Evolutionary conservation across 1,140 invertebrate species (phyloP).

Genomic region (Amyelois transitella): DNA sequence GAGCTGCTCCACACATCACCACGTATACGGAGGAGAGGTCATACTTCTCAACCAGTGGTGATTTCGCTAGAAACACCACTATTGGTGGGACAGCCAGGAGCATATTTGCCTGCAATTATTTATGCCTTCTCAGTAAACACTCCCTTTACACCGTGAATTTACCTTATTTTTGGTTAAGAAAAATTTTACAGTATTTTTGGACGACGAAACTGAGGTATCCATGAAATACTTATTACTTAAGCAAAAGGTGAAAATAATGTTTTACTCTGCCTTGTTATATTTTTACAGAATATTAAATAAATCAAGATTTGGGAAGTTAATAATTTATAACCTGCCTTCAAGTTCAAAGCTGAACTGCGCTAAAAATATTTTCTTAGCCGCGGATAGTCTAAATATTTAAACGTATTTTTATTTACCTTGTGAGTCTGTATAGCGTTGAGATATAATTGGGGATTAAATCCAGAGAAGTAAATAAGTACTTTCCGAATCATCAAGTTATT

Average conservation of each 20-base stretch:
- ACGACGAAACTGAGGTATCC: too few relatives aligned
- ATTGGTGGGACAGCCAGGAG: slow-evolving; percentile 47
- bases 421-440: slow-evolving; percentile 52
- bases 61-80: slow-evolving; percentile 43
- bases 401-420: slow-evolving; percentile 28
- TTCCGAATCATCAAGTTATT: slow-evolving; percentile 25
- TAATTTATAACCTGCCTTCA: background rate
- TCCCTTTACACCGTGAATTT: too few relatives aligned
- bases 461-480: slow-evolving; percentile 31
- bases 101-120: slow-evolving; percentile 35
- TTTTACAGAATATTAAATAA: background rate
- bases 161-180: too few relatives aligned
- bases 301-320: background rate
- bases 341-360: background rate
- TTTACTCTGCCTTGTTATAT: too few relatives aligned
- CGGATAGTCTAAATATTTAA: background rate
- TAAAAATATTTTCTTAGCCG: background rate
- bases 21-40: slow-evolving; percentile 39
- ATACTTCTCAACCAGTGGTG: slow-evolving; percentile 32
- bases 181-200: too few relatives aligned
- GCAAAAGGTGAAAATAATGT: too few relatives aligned
- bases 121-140: too few relatives aligned
- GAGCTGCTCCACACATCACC: slow-evolving; percentile 46
- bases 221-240: too few relatives aligned
- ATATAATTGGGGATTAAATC: slow-evolving; percentile 35